Base-by-base conservation (phyloP, 1,140 invertebrate genomes). In the Ceratina japonica region DNA sequence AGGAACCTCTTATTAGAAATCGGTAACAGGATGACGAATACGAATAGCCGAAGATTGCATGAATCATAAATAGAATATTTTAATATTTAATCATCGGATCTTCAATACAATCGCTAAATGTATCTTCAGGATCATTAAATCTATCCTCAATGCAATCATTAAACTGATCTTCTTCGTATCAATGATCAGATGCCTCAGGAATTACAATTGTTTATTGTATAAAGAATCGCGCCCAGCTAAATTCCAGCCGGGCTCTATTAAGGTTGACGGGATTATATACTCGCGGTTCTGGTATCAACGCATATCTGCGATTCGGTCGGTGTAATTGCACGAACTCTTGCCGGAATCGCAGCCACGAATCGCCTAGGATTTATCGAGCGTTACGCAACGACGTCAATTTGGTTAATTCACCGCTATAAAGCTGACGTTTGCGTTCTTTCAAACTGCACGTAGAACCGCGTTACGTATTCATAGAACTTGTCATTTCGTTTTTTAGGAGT, bases 381-480 rank as follows among this genome's bases (percentile, higher is more conserved):
- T 75, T 66, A 56, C 49, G 62, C 37, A 66, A 75, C 16, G 2
- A 20, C 63, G 54, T 75, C 51, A 75, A 75, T 75, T 75, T 74
- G 31, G 72, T 74, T 66, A 75, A 75, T 66, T 65, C 37, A 75
- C 12, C 44, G 31, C 61, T 64, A 37, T 12, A 12, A 20, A 63
- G 59, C 59, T 58, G 24, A 20, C 1, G 10, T 10, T 15, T 51
- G 62, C 37, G 37, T 44, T 44, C 37, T 44, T 44, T 44, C 37
- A 44, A 44, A 58, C 37, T 58, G 62, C 20, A 44, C 10, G 37
- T 31, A 74, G 22, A 66, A 18, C 8, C 15, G 37, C 37, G 37
- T 44, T 49, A 3, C 31, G 31, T 13, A 3, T 10, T 49, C 0
- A 12, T 51, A 22, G 12, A 22, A 3, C 16, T 44, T 7, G 1